A percentile compares a stretch with the other conserved stretches of the same genome.
Conservation (phyloP, 2,797 vertebrate species). For the Scarus forsteni region DNA sequence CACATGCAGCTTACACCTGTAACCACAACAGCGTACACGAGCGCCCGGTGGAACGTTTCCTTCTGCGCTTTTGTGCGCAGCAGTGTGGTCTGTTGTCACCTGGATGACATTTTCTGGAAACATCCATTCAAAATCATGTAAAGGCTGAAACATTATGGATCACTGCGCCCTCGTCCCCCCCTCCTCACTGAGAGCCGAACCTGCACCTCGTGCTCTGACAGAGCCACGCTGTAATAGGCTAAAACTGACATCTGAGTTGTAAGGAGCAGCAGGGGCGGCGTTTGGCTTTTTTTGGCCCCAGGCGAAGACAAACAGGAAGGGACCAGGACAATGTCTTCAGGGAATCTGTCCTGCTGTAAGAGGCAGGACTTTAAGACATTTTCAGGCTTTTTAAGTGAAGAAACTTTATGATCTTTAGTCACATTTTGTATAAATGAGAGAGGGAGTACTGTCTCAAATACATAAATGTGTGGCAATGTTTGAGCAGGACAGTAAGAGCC, state of each 20-base stretch:
- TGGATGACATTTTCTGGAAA: constrained; percentile 31
- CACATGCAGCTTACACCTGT: constrained; percentile 57
- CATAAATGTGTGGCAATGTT: no score
- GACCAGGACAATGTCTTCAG: no score
- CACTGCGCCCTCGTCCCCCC: constrained; percentile 22
- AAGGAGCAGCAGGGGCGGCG: not conserved
- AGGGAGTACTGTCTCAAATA: no score
- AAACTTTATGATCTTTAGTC: no score
- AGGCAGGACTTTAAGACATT: no score
- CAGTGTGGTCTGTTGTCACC: constrained; percentile 18
- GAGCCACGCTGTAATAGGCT: constrained; percentile 4
- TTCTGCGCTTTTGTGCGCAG: not conserved
- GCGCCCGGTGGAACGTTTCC: not conserved
- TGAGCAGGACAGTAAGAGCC: no score
- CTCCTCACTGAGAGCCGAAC: constrained; percentile 30
- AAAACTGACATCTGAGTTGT: constrained; percentile 34
- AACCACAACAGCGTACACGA: constrained; percentile 31
- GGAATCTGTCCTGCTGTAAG: no score
- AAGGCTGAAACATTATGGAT: constrained; percentile 1
- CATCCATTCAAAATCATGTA: not conserved
- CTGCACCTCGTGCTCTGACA: constrained; percentile 16
- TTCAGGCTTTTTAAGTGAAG: no score
- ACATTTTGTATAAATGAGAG: no score
- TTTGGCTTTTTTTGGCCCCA: no score
- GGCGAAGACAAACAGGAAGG: no score